Evolutionary conservation across 2,113 vertebrate genomes (phyloP).

Genomic region (Melanerpes aurifrons): DNA sequence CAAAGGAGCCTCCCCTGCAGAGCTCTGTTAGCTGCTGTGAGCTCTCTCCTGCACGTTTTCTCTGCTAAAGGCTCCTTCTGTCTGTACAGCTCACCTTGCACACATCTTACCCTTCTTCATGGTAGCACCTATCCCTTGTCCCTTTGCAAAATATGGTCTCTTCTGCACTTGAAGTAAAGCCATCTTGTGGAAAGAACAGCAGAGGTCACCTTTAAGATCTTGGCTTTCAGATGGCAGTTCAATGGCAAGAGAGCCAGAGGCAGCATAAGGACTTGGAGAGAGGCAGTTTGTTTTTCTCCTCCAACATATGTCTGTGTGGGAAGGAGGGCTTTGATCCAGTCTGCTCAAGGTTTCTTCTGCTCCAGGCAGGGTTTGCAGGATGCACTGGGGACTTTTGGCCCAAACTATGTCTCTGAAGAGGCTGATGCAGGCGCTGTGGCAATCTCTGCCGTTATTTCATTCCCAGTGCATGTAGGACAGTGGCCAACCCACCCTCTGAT

Average conservation of each 20-base stretch:
- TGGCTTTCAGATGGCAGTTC: background rate
- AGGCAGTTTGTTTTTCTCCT: constrained; percentile 19
- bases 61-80: background rate
- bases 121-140: rapidly evolving
- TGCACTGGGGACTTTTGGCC: background rate
- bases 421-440: background rate
- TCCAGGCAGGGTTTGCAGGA: background rate
- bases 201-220: background rate
- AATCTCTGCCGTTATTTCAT: background rate
- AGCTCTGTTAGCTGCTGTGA: background rate
- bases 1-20: background rate
- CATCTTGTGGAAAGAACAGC: background rate
- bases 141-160: rapidly evolving
- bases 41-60: background rate
- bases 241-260: background rate
- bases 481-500: background rate
- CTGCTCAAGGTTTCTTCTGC: background rate
- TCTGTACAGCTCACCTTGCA: background rate
- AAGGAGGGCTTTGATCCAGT: constrained; percentile 28
- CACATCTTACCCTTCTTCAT: background rate
- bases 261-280: background rate
- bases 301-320: constrained; percentile 49
- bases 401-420: background rate
- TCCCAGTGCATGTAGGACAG: background rate
- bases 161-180: background rate